phyloP scores from a whole-genome alignment of 1,140 invertebrate species.

The Gryllus bimaculatus region DNA sequence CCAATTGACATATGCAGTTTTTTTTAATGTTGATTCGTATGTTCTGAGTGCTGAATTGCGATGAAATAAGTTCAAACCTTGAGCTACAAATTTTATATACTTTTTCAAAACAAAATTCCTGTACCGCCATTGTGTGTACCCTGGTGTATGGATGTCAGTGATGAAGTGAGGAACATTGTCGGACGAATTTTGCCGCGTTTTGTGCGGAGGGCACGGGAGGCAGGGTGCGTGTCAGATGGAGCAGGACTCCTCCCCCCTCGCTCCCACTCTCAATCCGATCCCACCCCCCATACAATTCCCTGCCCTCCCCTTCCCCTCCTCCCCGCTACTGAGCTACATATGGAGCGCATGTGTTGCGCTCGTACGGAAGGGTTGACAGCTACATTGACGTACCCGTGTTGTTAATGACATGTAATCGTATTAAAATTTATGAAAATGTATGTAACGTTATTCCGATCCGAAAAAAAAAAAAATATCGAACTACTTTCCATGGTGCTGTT shows the following conservation, averaged over 20 bases:
- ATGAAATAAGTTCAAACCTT: background rate
- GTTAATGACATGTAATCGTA: conserved; percentile 1
- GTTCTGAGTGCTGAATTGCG: no score
- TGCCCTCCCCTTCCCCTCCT: background rate
- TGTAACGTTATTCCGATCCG: background rate
- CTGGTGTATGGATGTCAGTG: background rate
- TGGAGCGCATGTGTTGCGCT: background rate
- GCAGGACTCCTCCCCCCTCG: no score
- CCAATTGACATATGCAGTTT: no score
- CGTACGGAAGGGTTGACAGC: background rate
- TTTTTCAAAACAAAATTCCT: background rate
- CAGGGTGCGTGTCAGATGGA: background rate
- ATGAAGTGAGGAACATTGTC: background rate
- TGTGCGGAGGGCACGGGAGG: background rate
- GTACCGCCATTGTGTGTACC: background rate
- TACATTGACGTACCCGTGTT: background rate
- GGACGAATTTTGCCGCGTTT: background rate
- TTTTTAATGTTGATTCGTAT: no score
- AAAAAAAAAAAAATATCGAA: background rate
- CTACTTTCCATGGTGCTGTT: no score
- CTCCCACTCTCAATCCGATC: no score
- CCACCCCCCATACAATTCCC: no score
- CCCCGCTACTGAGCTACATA: background rate
- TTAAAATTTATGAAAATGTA: conserved; percentile 6
- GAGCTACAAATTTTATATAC: background rate